A percentile compares a stretch with the other conserved stretches of the same genome.
phyloP scores from a whole-genome alignment of 2,888 invertebrate species.

The Sphaerophoria rueppellii region DNA sequence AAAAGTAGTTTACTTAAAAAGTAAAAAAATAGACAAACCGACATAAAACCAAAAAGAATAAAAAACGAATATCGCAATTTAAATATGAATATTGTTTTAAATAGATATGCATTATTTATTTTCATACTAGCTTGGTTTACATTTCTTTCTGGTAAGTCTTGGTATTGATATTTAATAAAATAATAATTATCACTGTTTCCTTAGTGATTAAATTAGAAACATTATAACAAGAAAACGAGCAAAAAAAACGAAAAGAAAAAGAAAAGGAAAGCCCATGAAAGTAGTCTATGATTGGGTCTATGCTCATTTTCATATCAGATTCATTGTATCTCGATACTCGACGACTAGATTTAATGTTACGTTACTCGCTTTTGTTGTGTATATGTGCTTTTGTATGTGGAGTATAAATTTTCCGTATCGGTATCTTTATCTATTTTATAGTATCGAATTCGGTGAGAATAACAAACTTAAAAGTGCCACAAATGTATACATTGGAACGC shows the following conservation, averaged over 20 bases:
- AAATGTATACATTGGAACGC: conserved; percentile 81
- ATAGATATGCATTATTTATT: conserved; percentile 72
- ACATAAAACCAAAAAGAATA: conserved; percentile 38
- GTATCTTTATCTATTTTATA: conserved; percentile 61
- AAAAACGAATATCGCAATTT: conserved; percentile 43
- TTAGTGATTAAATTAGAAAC: conserved; percentile 54
- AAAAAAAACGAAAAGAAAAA: no score
- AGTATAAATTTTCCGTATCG: conserved; percentile 26
- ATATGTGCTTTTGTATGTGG: conserved; percentile 14
- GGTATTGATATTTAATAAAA: conserved; percentile 16
- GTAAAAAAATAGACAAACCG: no score
- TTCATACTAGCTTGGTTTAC: conserved; percentile 71
- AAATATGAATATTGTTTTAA: conserved; percentile 73
- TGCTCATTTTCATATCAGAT: conserved; percentile 22
- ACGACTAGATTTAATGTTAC: conserved; percentile 2
- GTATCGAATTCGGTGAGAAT: conserved; percentile 81
- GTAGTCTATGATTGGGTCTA: background rate
- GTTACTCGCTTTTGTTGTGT: background rate
- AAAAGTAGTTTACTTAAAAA: background rate
- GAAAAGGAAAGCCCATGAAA: no score
- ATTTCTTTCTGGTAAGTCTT: conserved; percentile 72
- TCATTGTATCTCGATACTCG: conserved; percentile 1
- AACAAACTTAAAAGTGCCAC: conserved; percentile 82
- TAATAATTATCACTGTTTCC: conserved; percentile 52
- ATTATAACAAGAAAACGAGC: conserved; percentile 24